phyloP scores from a whole-genome alignment of 2,113 vertebrate species.

The Dipodomys merriami region DNA sequence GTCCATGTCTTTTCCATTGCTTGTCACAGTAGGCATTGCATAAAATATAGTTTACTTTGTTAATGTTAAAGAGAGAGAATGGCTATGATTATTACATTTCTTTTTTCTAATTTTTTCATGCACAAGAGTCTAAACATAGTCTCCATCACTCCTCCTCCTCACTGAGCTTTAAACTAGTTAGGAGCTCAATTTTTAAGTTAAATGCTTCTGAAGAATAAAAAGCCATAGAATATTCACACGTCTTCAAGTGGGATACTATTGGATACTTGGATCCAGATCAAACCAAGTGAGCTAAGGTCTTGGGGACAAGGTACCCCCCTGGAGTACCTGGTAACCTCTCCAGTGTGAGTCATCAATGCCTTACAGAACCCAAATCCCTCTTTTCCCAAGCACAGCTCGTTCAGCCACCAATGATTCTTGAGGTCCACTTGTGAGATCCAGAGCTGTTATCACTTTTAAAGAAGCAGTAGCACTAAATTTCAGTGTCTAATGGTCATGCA shows the following conservation, averaged over 20 bases:
- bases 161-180: slow-evolving; percentile 24
- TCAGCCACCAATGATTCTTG: background rate
- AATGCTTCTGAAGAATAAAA: background rate
- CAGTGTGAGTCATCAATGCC: background rate
- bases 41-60: slow-evolving; percentile 1
- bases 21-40: background rate
- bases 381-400: background rate
- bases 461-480: background rate
- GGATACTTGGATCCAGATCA: background rate
- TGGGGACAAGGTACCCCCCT: background rate
- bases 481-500: background rate
- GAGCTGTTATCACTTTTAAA: background rate
- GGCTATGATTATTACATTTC: background rate
- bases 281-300: background rate
- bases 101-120: slow-evolving; percentile 36
- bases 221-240: background rate
- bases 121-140: background rate
- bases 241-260: background rate
- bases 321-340: background rate
- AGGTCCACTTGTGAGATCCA: background rate
- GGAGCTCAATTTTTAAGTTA: slow-evolving; percentile 17
- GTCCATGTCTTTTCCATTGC: background rate
- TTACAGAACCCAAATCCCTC: background rate
- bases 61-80: background rate
- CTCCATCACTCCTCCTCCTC: background rate